Percentiles rank a stretch among this genome's conserved stretches.
phyloP scores from a whole-genome alignment of 1,140 invertebrate species.

The Phymastichus coffea region DNA sequence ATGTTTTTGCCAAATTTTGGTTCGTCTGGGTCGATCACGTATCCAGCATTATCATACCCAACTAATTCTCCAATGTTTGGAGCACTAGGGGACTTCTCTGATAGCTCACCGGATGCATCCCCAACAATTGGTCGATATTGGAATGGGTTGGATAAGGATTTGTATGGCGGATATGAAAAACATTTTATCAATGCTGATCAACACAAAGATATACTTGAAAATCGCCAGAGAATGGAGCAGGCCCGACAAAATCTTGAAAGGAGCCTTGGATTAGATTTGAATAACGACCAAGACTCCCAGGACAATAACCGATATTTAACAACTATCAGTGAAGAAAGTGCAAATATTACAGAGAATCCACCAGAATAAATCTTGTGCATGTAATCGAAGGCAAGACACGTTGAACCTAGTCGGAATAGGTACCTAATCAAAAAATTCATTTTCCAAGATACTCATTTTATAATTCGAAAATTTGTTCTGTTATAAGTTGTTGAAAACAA shows the following conservation, averaged over 20 bases:
- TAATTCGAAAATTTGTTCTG: background rate
- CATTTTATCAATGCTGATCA: constrained; percentile 34
- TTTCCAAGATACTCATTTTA: constrained; percentile 12
- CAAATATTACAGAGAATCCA: constrained; percentile 31
- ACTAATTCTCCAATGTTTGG: constrained; percentile 39
- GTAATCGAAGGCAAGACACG: constrained; percentile 21
- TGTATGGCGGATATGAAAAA: constrained; percentile 34
- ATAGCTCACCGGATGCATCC: constrained; percentile 42
- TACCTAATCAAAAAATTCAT: constrained; percentile 19
- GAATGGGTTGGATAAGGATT: constrained; percentile 33
- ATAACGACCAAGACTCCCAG: constrained; percentile 11
- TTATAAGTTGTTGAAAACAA: background rate
- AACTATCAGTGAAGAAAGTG: constrained; percentile 40
- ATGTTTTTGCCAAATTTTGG: constrained; percentile 38
- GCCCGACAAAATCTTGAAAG: constrained; percentile 37
- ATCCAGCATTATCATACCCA: constrained; percentile 35
- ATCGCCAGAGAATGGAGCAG: constrained; percentile 36
- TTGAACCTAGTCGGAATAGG: constrained; percentile 33
- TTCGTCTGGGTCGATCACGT: constrained; percentile 27
- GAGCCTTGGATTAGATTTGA: constrained; percentile 28
- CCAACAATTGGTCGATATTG: constrained; percentile 36
- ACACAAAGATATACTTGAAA: constrained; percentile 31
- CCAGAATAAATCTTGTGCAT: constrained; percentile 29
- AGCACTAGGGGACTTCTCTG: constrained; percentile 40
- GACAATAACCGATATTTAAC: constrained; percentile 33